phyloP scores from a whole-genome alignment of 2,888 invertebrate species.

The Drosophila paranaensis region DNA sequence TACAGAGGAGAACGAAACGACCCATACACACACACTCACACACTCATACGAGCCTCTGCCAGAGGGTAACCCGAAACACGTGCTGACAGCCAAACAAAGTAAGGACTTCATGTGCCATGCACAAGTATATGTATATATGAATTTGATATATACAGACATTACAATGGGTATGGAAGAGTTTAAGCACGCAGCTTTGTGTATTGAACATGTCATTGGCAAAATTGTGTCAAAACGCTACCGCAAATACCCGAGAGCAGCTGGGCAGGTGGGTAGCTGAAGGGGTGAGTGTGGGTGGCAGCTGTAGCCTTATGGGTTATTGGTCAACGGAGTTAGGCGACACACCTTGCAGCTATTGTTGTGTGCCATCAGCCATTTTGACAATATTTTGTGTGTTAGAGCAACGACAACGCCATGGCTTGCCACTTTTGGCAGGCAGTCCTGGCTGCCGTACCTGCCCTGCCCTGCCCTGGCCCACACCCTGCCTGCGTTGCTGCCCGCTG shows the following conservation, averaged over 20 bases:
- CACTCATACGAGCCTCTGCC: background rate
- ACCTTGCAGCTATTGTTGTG: constrained; percentile 48
- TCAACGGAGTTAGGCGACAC: constrained; percentile 22
- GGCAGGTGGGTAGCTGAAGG: background rate
- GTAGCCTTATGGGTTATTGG: constrained; percentile 2
- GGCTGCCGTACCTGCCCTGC: background rate
- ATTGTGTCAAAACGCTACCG: constrained; percentile 74
- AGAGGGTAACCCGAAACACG: constrained; percentile 60
- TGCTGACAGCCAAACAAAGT: constrained; percentile 63
- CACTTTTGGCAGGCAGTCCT: constrained; percentile 30
- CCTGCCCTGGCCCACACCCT: background rate
- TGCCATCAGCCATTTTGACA: constrained; percentile 66
- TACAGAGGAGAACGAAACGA: background rate
- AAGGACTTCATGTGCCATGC: constrained; percentile 30
- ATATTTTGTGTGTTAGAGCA: constrained; percentile 65
- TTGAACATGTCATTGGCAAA: constrained; percentile 78
- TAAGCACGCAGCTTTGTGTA: constrained; percentile 78
- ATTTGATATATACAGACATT: constrained; percentile 11
- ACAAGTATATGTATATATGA: background rate
- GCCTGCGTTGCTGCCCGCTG: background rate
- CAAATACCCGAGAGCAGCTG: constrained; percentile 42
- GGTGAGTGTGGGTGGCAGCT: background rate
- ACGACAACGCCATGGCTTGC: constrained; percentile 46
- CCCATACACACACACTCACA: constrained; percentile 8
- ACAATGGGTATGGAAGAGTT: constrained; percentile 61